phyloP scores from a whole-genome alignment of 2,113 vertebrate genomes.

The Periophthalmus modestus region DNA sequence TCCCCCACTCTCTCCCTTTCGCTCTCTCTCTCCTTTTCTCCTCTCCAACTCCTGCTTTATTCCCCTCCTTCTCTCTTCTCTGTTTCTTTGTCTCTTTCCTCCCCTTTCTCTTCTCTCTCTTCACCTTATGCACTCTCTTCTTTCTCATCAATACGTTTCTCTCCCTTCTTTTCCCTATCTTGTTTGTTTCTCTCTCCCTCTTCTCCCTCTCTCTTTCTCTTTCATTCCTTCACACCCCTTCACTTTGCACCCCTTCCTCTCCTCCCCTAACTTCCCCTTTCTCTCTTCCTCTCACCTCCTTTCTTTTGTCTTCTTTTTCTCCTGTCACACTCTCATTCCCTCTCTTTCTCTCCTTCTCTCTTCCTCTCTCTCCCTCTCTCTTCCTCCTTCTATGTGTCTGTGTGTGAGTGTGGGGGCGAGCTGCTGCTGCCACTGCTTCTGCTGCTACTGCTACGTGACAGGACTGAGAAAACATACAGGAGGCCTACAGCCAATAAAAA shows the following conservation, averaged over 20 bases:
- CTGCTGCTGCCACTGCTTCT: conserved; percentile 4
- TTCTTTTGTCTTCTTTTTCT: not conserved
- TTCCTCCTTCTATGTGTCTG: not conserved
- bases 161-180: not conserved
- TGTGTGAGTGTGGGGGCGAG: not conserved
- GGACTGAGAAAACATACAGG: not conserved
- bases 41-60: too few relatives aligned
- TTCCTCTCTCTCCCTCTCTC: not conserved
- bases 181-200: too few relatives aligned
- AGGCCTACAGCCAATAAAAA: not conserved
- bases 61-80: too few relatives aligned
- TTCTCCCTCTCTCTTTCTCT: not conserved
- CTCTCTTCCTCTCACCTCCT: too few relatives aligned
- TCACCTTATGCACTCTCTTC: too few relatives aligned
- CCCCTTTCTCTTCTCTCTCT: not conserved
- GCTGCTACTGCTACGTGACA: not conserved
- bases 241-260: too few relatives aligned
- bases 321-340: too few relatives aligned
- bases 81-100: not conserved
- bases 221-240: too few relatives aligned
- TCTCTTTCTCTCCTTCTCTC: not conserved
- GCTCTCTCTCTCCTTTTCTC: too few relatives aligned
- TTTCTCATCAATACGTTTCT: not conserved
- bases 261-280: too few relatives aligned
- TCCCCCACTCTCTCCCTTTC: too few relatives aligned